These are phyloP conservation scores for Drosophila paulistorum DNA, from an alignment of 1,140 invertebrate species.

Conservation along the genomic window DNA sequence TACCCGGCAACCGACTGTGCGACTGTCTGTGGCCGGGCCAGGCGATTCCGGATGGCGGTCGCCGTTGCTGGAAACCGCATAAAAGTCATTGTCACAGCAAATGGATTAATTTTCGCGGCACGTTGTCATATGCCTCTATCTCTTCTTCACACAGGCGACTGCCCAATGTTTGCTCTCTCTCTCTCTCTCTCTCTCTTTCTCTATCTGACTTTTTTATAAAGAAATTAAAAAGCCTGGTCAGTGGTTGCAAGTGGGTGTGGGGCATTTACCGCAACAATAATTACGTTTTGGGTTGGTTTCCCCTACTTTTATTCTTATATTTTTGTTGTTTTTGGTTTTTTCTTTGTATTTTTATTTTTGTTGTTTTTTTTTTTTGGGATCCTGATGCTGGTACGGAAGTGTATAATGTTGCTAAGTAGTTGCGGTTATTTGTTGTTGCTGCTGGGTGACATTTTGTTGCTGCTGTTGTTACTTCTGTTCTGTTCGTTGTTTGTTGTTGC, in stretches of 20 bases:
- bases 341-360: slow-evolving; percentile 43
- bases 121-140: slow-evolving; percentile 64
- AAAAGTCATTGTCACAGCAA: slow-evolving; percentile 81
- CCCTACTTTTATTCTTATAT: slow-evolving; percentile 33
- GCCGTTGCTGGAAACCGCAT: slow-evolving; percentile 73
- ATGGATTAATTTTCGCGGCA: slow-evolving; percentile 81
- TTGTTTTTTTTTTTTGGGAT: slow-evolving; percentile 25
- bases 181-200: slow-evolving; percentile 3
- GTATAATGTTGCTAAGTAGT: slow-evolving; percentile 81
- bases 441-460: slow-evolving; percentile 41
- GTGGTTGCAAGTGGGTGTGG: slow-evolving; percentile 38
- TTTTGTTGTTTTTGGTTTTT: slow-evolving; percentile 1
- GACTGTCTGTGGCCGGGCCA: slow-evolving; percentile 30
- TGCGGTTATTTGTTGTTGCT: slow-evolving; percentile 63
- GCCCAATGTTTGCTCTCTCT: not conserved
- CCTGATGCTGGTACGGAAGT: slow-evolving; percentile 74
- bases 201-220: slow-evolving; percentile 54
- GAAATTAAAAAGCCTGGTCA: slow-evolving; percentile 72
- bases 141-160: slow-evolving; percentile 27
- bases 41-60: slow-evolving; percentile 48
- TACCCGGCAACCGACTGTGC: slow-evolving; percentile 8
- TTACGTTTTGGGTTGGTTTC: slow-evolving; percentile 69
- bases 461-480: slow-evolving; percentile 23
- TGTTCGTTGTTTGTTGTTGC: slow-evolving; percentile 35
- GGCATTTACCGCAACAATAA: slow-evolving; percentile 76